Base-by-base conservation (phyloP, 2,113 vertebrate genomes). In the Amazona vittata region DNA sequence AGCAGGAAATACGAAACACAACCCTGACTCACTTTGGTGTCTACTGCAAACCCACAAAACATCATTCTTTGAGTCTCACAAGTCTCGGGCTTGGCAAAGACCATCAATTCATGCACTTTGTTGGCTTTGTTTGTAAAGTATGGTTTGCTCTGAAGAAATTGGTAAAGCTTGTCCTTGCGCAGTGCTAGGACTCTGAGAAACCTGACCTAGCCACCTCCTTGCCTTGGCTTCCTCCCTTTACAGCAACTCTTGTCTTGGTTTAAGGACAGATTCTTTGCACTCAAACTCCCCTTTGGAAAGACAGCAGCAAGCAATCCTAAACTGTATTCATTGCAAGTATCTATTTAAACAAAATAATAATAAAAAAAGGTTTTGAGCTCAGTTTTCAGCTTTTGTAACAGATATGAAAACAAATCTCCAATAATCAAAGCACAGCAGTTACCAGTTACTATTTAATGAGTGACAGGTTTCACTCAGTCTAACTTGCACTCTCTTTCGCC, bases 21-120 rank as follows among this genome's bases (percentile, higher is more conserved):
- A 29, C 69, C 65, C 18, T 86, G 88, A 92, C 86, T 96, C 83
- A 83, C 73, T 84, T 93, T 21, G 10, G 50, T 89, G 77, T 89
- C 69, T 86, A 76, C 74, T 93, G 91, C 77, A 92, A 95, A 95
- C 52, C 88, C 92, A 89, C 89, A 86, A 82, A 93, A 79, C 47
- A 44, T 70, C 47, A 71, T 78, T 88, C 50, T 89, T 78, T 55
- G 41, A 81, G 62, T 74, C 55, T 70, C 47, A 55, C 33, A 75
- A 13, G 15, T 68, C 43, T 83, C 33, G 60, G 86, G 21, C 77
- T 79, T 93, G 60, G 69, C 83, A 49, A 84, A 83, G 50, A n/a
- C 21, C 44, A 59, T n/a, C 10, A 24, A 14, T 74, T 83, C 29
- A 17, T 57, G 49, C 10, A 10, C 8, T 18, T 35, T 22, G 33